Conservation (phyloP, 1,140 invertebrate genomes). For the Musca vetustissima region DNA sequence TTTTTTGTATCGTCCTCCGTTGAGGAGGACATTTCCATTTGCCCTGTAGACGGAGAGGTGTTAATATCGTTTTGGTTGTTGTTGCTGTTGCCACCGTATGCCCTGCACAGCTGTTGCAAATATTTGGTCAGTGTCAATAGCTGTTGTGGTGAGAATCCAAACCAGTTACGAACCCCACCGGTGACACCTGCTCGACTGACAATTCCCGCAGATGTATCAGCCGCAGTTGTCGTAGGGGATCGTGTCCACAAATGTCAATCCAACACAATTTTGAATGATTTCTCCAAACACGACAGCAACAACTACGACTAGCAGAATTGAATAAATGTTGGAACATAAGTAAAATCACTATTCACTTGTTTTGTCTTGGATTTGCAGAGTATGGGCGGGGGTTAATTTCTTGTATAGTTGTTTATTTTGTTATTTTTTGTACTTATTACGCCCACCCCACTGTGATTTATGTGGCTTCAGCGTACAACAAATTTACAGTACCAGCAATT, state of each 20-base stretch:
- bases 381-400: no score
- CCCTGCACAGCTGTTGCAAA: conserved; percentile 5
- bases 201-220: no score
- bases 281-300: background rate
- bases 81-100: background rate
- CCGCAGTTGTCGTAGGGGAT: conserved; percentile 4
- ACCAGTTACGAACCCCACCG: conserved; percentile 7
- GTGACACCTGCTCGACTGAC: background rate
- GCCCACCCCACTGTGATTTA: background rate
- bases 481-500: no score
- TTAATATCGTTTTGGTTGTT: no score
- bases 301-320: background rate
- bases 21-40: background rate
- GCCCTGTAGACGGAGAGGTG: background rate
- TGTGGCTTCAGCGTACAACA: conserved; percentile 6
- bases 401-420: no score
- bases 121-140: conserved; percentile 8
- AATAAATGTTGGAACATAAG: conserved; percentile 5
- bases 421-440: no score
- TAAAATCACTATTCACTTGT: no score
- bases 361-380: background rate
- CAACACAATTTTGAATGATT: conserved; percentile 27
- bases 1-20: background rate
- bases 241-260: conserved; percentile 21
- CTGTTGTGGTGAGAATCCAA: conserved; percentile 13